Base-by-base conservation (phyloP, 2,888 invertebrate genomes). In the Lithophane ornitopus region DNA sequence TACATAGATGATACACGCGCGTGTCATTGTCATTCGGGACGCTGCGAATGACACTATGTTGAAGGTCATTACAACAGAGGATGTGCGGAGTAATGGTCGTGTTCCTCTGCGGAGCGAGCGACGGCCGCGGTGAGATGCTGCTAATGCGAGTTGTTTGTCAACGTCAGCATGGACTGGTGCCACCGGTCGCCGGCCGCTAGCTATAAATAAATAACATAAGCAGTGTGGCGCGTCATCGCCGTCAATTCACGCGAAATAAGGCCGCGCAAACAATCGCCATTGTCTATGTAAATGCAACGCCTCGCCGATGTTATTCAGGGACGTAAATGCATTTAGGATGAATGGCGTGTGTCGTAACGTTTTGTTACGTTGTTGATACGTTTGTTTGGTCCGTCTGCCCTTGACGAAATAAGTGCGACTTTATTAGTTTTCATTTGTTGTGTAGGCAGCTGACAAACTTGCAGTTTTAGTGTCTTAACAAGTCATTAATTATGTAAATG, bases 81-180 rank as follows among this genome's bases (percentile, higher is more conserved):
- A 91, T 89, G 91, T 89, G 87, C 84, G 86, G 87, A 87, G 88
- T 93, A 93, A 93, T 92, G 87, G 90, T 82, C 81, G 88, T 91
- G 91, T 91, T 93, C 92, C 92, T 92, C 89, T 89, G 87, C 80
- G 82, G 80, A 81, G 85, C 71, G 78, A 76, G 79, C 85, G 78
- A 74, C 82, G 78, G 74, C 77, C 73, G 78, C 78, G 73, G 73
- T 74, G 81, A 84, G 88, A 87, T 90, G 90, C 85, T 91, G 90
- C 89, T 92, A 90, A 92, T 93, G 91, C 91, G 90, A 90, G 92
- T 94, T 95, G 95, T 95, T 95, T 94, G 94, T 95, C 94, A 94
- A 94, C 93, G 94, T 93, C 92, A 90, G 54, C 65, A 61, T 74
- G 34, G 82, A 88, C 90, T 91, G 91, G 90, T 93, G 91, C 88